Evolutionary conservation across 2,113 vertebrate species (phyloP).

Genomic region (Seriola rivoliana): DNA sequence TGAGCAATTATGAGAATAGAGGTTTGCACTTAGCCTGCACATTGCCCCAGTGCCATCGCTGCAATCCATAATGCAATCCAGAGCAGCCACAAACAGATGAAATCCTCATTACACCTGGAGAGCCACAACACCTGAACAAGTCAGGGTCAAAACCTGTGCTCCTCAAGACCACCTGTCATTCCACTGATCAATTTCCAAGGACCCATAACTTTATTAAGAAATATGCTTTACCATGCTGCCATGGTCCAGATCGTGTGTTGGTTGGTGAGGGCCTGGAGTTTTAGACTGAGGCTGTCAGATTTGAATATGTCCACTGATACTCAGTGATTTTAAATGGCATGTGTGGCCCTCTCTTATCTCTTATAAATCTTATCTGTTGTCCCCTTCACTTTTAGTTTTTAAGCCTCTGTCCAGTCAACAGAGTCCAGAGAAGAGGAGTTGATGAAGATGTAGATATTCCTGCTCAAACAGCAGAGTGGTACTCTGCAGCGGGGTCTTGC

Average conservation of each 20-base stretch:
- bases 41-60: constrained; percentile 60
- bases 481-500: no score
- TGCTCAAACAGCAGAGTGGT: no score
- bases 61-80: constrained; percentile 69
- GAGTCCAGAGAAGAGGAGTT: no score
- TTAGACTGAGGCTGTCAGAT: background rate
- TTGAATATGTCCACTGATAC: background rate
- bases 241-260: background rate
- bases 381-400: no score
- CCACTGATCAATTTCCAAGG: constrained; percentile 23
- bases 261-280: background rate
- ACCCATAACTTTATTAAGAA: background rate
- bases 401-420: no score
- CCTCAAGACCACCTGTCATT: constrained; percentile 48
- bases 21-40: constrained; percentile 77
- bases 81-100: constrained; percentile 74
- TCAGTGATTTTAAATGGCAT: background rate
- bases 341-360: no score
- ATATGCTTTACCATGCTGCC: background rate
- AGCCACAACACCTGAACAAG: constrained; percentile 51
- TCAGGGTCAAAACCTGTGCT: constrained; percentile 52
- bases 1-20: constrained; percentile 84
- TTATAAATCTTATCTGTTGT: no score
- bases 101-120: constrained; percentile 71
- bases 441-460: no score